Evolutionary conservation across 1,140 invertebrate genomes (phyloP).

Genomic region (Psix sp.): DNA sequence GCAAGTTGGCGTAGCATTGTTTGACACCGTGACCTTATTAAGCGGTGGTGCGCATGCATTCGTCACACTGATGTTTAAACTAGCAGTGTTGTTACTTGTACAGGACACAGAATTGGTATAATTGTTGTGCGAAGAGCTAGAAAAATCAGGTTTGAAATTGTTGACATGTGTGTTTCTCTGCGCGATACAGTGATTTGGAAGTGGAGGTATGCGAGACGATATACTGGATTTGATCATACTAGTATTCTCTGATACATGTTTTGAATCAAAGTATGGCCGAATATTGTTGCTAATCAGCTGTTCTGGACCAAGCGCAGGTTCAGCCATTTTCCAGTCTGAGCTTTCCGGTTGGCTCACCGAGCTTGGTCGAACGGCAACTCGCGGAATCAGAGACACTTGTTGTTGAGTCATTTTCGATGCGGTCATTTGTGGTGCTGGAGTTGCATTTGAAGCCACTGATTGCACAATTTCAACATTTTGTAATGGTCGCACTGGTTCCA

Average conservation of each 20-base stretch:
- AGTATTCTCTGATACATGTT: constrained; percentile 73
- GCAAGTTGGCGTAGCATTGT: constrained; percentile 67
- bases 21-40: constrained; percentile 70
- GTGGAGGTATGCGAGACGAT: constrained; percentile 68
- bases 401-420: constrained; percentile 59
- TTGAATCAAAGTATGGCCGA: constrained; percentile 72
- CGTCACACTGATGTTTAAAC: constrained; percentile 37
- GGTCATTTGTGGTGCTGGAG: constrained; percentile 41
- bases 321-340: constrained; percentile 65
- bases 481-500: constrained; percentile 60
- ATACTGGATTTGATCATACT: constrained; percentile 75
- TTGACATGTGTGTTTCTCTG: constrained; percentile 65
- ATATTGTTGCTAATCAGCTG: constrained; percentile 67
- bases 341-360: constrained; percentile 60
- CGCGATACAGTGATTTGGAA: constrained; percentile 68
- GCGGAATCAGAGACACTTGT: constrained; percentile 65
- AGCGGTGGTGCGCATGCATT: constrained; percentile 56
- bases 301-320: constrained; percentile 65
- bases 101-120: constrained; percentile 57
- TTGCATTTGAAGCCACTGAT: constrained; percentile 43
- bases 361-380: constrained; percentile 72
- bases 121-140: constrained; percentile 63
- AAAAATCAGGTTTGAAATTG: constrained; percentile 61
- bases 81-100: constrained; percentile 50
- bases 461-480: constrained; percentile 59